Conservation (phyloP, 2,888 invertebrate genomes). For the Cryptus armator region DNA sequence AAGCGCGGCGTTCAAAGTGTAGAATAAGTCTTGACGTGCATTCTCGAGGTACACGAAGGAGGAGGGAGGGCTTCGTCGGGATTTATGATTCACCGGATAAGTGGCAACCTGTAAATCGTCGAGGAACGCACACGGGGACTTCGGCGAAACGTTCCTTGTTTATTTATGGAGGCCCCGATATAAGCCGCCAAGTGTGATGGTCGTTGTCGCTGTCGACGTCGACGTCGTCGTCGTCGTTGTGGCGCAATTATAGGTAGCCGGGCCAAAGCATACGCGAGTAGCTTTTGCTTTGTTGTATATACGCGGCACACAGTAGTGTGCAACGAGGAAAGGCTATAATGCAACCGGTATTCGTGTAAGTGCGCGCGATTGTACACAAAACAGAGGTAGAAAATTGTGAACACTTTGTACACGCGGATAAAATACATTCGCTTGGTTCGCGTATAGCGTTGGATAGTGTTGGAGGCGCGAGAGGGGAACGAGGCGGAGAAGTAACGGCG, state of each 20-base stretch:
- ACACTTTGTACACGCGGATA: background rate
- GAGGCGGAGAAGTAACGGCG: slow-evolving; percentile 62
- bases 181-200: slow-evolving; percentile 27
- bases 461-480: slow-evolving; percentile 50
- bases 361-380: background rate
- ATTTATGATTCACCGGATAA: slow-evolving; percentile 62
- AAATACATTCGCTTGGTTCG: slow-evolving; percentile 1
- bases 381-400: background rate
- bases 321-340: slow-evolving; percentile 7
- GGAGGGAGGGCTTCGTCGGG: background rate
- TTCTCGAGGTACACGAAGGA: slow-evolving; percentile 31
- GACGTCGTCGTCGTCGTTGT: slow-evolving; percentile 40
- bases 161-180: slow-evolving; percentile 58
- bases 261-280: slow-evolving; percentile 37
- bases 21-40: slow-evolving; percentile 31
- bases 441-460: background rate
- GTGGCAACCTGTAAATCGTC: slow-evolving; percentile 55
- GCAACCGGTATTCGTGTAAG: background rate
- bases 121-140: slow-evolving; percentile 42
- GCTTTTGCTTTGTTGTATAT: background rate
- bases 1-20: slow-evolving; percentile 7
- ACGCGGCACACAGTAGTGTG: slow-evolving; percentile 7
- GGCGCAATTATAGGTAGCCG: slow-evolving; percentile 63
- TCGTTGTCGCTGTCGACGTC: slow-evolving; percentile 44
- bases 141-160: slow-evolving; percentile 44